Conservation (phyloP, 2,888 invertebrate genomes). For the Carcina quercana region DNA sequence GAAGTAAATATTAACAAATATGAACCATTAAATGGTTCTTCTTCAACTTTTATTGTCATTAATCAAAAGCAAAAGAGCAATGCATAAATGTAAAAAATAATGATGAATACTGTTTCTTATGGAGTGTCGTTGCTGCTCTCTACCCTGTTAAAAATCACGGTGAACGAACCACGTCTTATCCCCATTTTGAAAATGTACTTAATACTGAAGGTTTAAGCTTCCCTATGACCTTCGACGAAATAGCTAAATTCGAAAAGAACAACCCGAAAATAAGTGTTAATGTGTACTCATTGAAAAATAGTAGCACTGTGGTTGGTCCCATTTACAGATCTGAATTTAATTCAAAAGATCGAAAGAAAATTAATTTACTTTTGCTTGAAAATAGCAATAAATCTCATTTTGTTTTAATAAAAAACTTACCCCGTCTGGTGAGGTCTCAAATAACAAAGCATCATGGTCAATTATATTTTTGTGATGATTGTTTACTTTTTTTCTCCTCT, state of each 20-base stretch:
- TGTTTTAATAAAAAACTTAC: slow-evolving; percentile 1
- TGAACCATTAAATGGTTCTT: slow-evolving; percentile 1
- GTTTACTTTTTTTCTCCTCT: not conserved
- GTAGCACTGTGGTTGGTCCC: slow-evolving; percentile 1
- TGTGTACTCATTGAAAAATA: slow-evolving; percentile 1
- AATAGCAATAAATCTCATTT: slow-evolving; percentile 3
- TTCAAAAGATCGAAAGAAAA: not conserved
- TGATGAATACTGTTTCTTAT: slow-evolving; percentile 2
- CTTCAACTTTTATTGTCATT: not conserved
- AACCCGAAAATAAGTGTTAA: slow-evolving; percentile 2
- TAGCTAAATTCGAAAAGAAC: slow-evolving; percentile 2
- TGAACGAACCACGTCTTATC: not conserved
- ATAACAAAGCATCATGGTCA: slow-evolving; percentile 6
- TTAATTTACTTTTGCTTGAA: slow-evolving; percentile 4
- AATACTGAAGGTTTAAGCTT: slow-evolving; percentile 1
- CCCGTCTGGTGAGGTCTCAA: not conserved
- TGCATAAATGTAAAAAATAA: slow-evolving; percentile 2
- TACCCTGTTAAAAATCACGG: not conserved
- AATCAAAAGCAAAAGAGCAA: not conserved
- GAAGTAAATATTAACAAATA: slow-evolving; percentile 2
- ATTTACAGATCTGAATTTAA: slow-evolving; percentile 1
- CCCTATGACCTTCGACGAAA: slow-evolving; percentile 2
- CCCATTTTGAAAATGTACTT: not conserved
- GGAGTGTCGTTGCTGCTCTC: slow-evolving; percentile 1
- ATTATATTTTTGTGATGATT: not conserved